Base-by-base conservation (phyloP, 2,888 invertebrate genomes). In the Leptodirus hochenwartii region DNA sequence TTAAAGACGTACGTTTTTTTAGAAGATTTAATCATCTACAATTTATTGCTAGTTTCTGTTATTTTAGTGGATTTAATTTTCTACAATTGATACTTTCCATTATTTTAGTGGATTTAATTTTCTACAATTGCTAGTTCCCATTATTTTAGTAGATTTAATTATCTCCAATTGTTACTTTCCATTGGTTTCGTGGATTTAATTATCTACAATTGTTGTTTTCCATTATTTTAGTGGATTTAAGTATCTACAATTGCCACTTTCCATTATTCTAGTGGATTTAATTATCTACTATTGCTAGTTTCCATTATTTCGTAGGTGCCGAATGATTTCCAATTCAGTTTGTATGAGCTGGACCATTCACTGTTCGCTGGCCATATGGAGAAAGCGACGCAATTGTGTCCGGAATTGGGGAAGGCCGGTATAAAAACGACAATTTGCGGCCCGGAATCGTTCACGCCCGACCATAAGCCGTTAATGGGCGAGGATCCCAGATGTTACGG, bases 401-500 rank as follows among this genome's bases (percentile, higher is more conserved):
- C 90, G 0, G 62, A 66, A 35, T 65, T 88, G 36, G 69, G 65
- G 16, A 62, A 63, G 5, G 66, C 74, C 4, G 88, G 88, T 4
- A 70, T 90, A 12, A 85, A 79, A 50, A 75, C 79, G 22, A 84
- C 84, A 0, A 72, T 88, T 2, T 90, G 85, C 47, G 90, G 90
- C 0, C 85, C 87, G 0, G 88, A 91, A 51, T 78, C 82, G 2
- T 91, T 90, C 49, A 90, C 90, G 0, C 84, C 88, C 0, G 90
- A 91, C 50, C 87, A 88, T 47, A 87, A 73, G 43, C 87, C 90
- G 1, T 48, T 90, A 17, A 61, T 90, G 61, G 90, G 88, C 42
- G 76, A 76, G 34, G 76, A 77, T 46, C 68, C 71, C 5, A 61
- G 65, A 47, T 52, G 68, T 4, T 61, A 60, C 41, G 69, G 68